These are phyloP conservation scores for Bombus impatiens DNA, from an alignment of 1,140 invertebrate genomes.

Conservation along the genomic window DNA sequence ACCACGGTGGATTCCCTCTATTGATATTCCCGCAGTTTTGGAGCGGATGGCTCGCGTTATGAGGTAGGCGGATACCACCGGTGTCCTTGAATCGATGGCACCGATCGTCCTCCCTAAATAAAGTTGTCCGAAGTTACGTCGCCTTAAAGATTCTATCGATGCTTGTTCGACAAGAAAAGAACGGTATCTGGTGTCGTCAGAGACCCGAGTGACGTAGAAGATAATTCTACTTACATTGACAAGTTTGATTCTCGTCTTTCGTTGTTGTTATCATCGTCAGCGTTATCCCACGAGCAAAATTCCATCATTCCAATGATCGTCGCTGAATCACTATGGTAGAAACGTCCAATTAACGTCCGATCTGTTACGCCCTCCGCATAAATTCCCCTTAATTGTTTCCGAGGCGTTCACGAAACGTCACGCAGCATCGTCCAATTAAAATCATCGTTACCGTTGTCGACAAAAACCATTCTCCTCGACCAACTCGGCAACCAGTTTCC, in stretches of 20 bases:
- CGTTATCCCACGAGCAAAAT: no score
- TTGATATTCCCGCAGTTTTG: constrained; percentile 40
- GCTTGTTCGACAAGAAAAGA: neutral
- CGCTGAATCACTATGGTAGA: neutral
- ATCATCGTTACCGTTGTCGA: neutral
- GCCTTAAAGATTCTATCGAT: neutral
- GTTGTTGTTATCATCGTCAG: neutral
- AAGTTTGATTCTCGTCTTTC: no score
- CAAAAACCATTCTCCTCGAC: neutral
- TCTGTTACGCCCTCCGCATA: neutral
- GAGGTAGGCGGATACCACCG: neutral
- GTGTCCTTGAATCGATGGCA: constrained; percentile 25
- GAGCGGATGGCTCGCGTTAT: constrained; percentile 4
- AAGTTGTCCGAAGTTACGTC: constrained; percentile 19
- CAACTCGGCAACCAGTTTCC: neutral
- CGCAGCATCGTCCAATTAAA: constrained; percentile 29
- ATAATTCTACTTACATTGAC: no score
- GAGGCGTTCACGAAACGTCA: neutral
- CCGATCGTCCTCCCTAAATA: constrained; percentile 26
- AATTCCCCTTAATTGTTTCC: constrained; percentile 20
- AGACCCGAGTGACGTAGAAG: no score
- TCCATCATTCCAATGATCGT: neutral
- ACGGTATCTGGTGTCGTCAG: neutral
- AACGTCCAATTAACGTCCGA: constrained; percentile 24
- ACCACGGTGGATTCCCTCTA: constrained; percentile 7